Conservation (phyloP, 2,797 vertebrate genomes). For the Phataginus tetradactyla region DNA sequence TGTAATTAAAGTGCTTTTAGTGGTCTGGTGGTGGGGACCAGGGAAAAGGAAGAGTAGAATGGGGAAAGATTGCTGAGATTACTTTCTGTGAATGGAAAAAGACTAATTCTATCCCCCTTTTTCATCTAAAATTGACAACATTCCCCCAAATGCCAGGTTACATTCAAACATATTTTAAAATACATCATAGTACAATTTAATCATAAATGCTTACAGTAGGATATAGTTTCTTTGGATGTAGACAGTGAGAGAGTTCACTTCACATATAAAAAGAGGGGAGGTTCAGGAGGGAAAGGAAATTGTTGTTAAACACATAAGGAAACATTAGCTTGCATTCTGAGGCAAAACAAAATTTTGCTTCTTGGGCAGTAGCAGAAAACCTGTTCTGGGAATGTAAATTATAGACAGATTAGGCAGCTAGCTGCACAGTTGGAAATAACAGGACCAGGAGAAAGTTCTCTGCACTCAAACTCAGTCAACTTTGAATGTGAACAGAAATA, state of each 20-base stretch:
- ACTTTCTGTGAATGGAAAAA: background rate
- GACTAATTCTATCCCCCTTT: background rate
- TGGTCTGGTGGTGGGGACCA: background rate
- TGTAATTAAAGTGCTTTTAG: background rate
- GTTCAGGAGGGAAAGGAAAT: background rate
- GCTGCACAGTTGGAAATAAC: background rate
- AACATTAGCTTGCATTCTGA: slow-evolving; percentile 31
- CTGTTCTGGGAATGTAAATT: background rate
- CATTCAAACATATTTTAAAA: slow-evolving; percentile 42
- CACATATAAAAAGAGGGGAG: background rate
- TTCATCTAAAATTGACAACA: slow-evolving; percentile 30
- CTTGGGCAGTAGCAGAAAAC: background rate
- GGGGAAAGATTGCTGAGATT: background rate
- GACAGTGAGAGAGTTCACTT: background rate
- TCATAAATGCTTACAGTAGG: background rate
- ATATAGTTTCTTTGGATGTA: background rate
- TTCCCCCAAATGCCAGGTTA: background rate
- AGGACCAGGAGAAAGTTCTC: slow-evolving; percentile 50
- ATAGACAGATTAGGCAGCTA: background rate
- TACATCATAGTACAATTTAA: background rate
- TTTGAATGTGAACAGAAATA: slow-evolving; percentile 67
- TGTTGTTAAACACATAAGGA: background rate
- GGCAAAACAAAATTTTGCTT: slow-evolving; percentile 36
- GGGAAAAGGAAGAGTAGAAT: background rate
- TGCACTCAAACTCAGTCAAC: slow-evolving; percentile 54